Evolutionary conservation across 1,140 invertebrate genomes (phyloP).

Genomic region (Trichonephila clavata): DNA sequence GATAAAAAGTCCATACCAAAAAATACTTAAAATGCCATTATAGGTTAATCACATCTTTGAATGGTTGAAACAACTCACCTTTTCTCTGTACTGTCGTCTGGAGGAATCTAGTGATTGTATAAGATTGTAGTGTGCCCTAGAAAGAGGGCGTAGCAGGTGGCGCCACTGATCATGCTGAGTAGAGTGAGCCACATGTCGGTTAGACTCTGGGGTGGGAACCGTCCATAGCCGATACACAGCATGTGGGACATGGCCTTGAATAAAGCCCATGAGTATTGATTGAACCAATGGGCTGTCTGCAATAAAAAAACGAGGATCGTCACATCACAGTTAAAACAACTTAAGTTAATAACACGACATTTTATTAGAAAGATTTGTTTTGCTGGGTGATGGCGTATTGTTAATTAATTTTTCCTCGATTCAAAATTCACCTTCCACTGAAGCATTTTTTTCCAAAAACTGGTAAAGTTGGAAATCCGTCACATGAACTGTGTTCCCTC

Average conservation of each 20-base stretch:
- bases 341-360: no score
- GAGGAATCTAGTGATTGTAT: conserved; percentile 99
- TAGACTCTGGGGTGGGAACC: conserved; percentile 97
- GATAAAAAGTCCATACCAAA: no score
- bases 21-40: no score
- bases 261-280: conserved; percentile 99
- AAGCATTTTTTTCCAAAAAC: no score
- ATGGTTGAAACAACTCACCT: conserved; percentile 84
- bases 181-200: conserved; percentile 99
- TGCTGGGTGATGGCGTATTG: no score
- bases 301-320: conserved; percentile 57
- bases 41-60: background rate
- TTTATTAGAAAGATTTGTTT: no score
- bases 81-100: conserved; percentile 97
- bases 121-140: conserved; percentile 99
- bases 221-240: conserved; percentile 98
- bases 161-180: conserved; percentile 98
- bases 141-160: conserved; percentile 98
- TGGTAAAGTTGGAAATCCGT: no score
- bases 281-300: conserved; percentile 97
- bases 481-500: no score
- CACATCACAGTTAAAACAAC: no score
- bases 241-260: conserved; percentile 99
- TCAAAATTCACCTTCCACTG: no score
- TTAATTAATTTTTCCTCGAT: no score